Percentiles rank a stretch among this genome's conserved stretches.
Evolutionary conservation across 2,113 vertebrate genomes (phyloP).

Genomic region (Lepus europaeus): DNA sequence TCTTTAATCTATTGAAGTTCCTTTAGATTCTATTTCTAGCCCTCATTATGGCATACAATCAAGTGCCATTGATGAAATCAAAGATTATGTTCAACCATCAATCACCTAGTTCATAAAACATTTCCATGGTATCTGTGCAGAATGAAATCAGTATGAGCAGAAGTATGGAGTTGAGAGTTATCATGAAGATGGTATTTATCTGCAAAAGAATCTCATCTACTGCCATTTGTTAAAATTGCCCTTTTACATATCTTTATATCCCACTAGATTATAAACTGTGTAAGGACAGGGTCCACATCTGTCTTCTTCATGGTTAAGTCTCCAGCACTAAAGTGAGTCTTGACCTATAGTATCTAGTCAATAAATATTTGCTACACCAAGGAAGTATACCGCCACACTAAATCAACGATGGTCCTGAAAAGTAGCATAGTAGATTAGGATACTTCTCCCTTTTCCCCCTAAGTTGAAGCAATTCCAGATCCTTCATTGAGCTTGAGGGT

Average conservation of each 20-base stretch:
- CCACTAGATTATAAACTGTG: neutral
- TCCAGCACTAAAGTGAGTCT: neutral
- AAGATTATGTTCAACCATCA: conserved; percentile 46
- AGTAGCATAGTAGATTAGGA: neutral
- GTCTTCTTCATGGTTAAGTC: neutral
- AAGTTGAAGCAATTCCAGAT: conserved; percentile 33
- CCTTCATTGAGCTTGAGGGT: conserved; percentile 10
- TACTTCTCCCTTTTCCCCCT: neutral
- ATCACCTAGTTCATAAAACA: conserved; percentile 57
- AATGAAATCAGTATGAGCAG: conserved; percentile 18
- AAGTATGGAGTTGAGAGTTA: conserved; percentile 37
- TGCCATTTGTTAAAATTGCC: neutral
- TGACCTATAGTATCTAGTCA: neutral
- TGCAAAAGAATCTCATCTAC: neutral
- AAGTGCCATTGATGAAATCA: conserved; percentile 66
- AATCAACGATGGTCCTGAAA: neutral
- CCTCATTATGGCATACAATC: conserved; percentile 46
- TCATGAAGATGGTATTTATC: conserved; percentile 6
- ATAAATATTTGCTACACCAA: neutral
- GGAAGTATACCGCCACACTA: neutral
- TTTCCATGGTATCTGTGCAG: neutral
- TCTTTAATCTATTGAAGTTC: conserved; percentile 20
- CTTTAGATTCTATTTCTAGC: conserved; percentile 60
- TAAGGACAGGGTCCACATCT: neutral
- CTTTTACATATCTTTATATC: neutral